phyloP scores from a whole-genome alignment of 2,888 invertebrate species.

The Lasioglossum calceatum region DNA sequence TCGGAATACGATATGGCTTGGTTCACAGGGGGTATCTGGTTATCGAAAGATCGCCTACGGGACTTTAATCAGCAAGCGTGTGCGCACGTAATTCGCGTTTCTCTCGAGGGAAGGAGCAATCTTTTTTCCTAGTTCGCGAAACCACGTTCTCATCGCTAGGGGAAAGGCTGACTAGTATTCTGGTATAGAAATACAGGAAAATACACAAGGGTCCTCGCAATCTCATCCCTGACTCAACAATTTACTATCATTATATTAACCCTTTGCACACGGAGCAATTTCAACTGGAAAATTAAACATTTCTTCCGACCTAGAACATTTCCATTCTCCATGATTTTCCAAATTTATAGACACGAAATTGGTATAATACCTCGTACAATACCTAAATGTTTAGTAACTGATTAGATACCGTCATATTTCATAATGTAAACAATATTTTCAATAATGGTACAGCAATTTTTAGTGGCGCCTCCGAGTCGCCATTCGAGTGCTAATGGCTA shows the following conservation, averaged over 20 bases:
- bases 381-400: no score
- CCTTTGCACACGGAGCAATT: no score
- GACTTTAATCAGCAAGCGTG: conserved; percentile 54
- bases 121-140: conserved; percentile 24
- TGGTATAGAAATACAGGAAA: neutral
- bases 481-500: no score
- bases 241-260: neutral
- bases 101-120: neutral
- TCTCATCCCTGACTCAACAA: neutral
- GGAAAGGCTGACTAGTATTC: neutral
- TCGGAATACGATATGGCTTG: conserved; percentile 25
- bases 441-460: no score
- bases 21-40: conserved; percentile 46
- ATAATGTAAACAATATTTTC: no score
- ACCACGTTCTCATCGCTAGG: neutral
- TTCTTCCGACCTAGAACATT: no score
- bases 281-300: no score
- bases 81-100: conserved; percentile 53
- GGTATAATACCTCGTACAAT: no score
- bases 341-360: no score
- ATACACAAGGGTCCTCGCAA: neutral
- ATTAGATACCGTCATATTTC: no score
- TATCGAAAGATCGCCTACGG: conserved; percentile 54
- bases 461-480: no score
- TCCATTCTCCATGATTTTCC: no score